These are phyloP conservation scores for Tachina lurida DNA, from an alignment of 2,888 invertebrate species.

Conservation along the genomic window DNA sequence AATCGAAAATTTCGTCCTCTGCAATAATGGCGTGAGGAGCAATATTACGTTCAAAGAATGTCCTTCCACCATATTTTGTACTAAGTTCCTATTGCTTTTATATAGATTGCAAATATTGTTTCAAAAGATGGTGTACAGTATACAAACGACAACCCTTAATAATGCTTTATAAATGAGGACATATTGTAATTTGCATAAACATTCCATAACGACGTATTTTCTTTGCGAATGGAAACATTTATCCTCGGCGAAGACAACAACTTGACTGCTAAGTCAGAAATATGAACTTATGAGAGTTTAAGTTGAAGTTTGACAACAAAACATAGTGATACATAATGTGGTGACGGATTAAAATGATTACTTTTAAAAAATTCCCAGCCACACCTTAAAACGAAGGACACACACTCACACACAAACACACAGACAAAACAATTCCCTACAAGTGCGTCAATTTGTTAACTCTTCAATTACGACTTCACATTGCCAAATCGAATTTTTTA, in stretches of 20 bases:
- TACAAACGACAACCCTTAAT: conserved; percentile 33
- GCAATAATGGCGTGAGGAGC: too few species aligned
- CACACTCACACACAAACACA: background rate
- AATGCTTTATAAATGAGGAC: conserved; percentile 26
- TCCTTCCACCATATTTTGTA: too few species aligned
- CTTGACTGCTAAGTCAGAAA: background rate
- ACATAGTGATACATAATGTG: background rate
- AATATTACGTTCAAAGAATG: too few species aligned
- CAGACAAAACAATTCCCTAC: conserved; percentile 18
- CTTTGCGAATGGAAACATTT: background rate
- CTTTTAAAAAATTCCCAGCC: conserved; percentile 42
- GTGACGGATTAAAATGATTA: conserved; percentile 34
- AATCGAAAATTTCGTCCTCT: too few species aligned
- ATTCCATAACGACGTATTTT: background rate
- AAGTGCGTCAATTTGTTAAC: conserved; percentile 56
- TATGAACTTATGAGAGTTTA: background rate
- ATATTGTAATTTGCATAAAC: conserved; percentile 57
- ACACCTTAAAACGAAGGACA: conserved; percentile 51
- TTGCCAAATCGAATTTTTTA: background rate
- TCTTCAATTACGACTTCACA: conserved; percentile 44
- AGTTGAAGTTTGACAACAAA: background rate
- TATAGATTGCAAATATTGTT: background rate
- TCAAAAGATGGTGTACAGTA: background rate
- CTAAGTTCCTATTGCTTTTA: background rate
- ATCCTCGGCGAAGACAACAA: background rate